Conservation (phyloP, 2,888 invertebrate genomes). For the Aporophyla nigra region DNA sequence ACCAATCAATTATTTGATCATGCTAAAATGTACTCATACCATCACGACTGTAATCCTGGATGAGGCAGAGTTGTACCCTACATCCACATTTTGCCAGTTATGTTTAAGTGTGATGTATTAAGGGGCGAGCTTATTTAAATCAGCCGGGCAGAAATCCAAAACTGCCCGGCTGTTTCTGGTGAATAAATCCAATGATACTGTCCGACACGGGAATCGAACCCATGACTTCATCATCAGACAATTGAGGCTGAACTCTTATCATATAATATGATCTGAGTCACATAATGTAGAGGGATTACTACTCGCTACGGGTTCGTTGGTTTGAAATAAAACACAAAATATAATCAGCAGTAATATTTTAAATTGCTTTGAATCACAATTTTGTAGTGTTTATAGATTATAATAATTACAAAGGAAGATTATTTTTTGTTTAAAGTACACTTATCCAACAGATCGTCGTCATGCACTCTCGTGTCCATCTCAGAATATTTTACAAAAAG, state of each 20-base stretch:
- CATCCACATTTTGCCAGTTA: background rate
- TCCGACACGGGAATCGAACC: background rate
- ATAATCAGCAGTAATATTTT: conserved; percentile 91
- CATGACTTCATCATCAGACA: background rate
- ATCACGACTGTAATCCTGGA: too few species aligned
- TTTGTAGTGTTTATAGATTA: conserved; percentile 90
- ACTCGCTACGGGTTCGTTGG: background rate
- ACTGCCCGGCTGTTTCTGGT: too few species aligned
- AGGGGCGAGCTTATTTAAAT: background rate
- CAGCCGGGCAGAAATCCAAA: background rate
- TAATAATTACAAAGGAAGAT: conserved; percentile 91
- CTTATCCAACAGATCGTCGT: conserved; percentile 77
- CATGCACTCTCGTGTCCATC: conserved; percentile 77
- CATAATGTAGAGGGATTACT: background rate
- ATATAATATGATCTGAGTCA: background rate
- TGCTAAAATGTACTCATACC: too few species aligned
- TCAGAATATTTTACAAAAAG: conserved; percentile 64
- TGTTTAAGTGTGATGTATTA: background rate
- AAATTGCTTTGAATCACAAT: conserved; percentile 91
- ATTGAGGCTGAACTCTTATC: background rate
- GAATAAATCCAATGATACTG: too few species aligned
- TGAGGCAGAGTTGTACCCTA: too few species aligned
- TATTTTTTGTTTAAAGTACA: conserved; percentile 87
- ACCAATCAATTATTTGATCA: too few species aligned
- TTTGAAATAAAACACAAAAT: conserved; percentile 79